Conservation (phyloP, 2,113 vertebrate species). For the Tylochromis polylepis region DNA sequence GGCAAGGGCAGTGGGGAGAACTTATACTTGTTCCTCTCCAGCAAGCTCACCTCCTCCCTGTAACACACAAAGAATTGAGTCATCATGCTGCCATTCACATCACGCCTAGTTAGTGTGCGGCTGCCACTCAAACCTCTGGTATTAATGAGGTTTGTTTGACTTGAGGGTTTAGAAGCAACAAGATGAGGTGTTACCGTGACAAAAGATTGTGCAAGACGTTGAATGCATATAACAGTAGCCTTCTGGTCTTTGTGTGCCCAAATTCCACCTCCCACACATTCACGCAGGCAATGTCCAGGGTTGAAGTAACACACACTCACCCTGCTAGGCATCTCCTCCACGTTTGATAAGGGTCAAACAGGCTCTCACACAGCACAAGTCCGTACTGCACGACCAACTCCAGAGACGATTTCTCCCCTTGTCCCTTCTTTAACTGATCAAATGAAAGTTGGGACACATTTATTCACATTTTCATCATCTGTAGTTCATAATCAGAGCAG, state of each 20-base stretch:
- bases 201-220: slow-evolving; percentile 30
- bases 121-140: background rate
- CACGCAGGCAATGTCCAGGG: background rate
- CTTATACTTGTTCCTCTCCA: slow-evolving; percentile 95
- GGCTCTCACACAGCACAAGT: slow-evolving; percentile 86
- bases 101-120: background rate
- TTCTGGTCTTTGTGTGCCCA: background rate
- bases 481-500: background rate
- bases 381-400: slow-evolving; percentile 78
- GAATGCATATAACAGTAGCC: background rate
- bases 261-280: slow-evolving; percentile 46
- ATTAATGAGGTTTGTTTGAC: background rate
- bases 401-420: slow-evolving; percentile 61
- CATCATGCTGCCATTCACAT: slow-evolving; percentile 13
- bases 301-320: slow-evolving; percentile 67
- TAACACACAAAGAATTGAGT: slow-evolving; percentile 43
- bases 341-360: slow-evolving; percentile 93
- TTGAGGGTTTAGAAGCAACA: background rate
- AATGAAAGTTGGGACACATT: background rate
- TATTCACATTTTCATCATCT: background rate
- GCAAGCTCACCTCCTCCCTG: slow-evolving; percentile 85
- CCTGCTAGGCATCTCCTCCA: slow-evolving; percentile 87
- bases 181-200: slow-evolving; percentile 1
- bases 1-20: slow-evolving; percentile 82
- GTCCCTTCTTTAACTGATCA: slow-evolving; percentile 77